phyloP scores from a whole-genome alignment of 2,888 invertebrate species.

The Eumacrocentrus americanus region DNA sequence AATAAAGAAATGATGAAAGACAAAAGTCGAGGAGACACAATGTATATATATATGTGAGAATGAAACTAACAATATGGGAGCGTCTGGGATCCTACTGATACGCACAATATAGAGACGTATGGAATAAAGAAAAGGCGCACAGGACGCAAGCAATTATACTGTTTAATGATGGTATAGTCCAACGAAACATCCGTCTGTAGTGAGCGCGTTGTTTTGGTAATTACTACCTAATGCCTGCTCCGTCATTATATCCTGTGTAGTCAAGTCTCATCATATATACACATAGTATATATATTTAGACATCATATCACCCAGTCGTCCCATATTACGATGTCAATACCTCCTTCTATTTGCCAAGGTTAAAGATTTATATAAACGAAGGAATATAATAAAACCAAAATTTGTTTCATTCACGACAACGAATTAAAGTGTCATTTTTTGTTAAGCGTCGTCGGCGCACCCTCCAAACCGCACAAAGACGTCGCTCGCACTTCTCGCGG shows the following conservation, averaged over 20 bases:
- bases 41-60: conserved; percentile 10
- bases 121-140: conserved; percentile 46
- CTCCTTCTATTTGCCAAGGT: conserved; percentile 10
- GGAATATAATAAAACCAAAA: conserved; percentile 13
- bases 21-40: conserved; percentile 7
- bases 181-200: conserved; percentile 50
- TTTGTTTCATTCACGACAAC: conserved; percentile 17
- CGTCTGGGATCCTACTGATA: conserved; percentile 8
- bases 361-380: background rate
- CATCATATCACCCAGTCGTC: background rate
- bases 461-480: conserved; percentile 14
- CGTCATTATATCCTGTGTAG: too few species aligned
- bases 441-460: background rate
- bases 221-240: conserved; percentile 44
- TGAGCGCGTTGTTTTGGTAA: conserved; percentile 52
- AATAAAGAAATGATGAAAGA: background rate
- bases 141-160: conserved; percentile 55
- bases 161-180: conserved; percentile 53
- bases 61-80: conserved; percentile 19
- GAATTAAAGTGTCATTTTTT: conserved; percentile 31
- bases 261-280: too few species aligned
- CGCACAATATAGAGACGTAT: conserved; percentile 7
- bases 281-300: conserved; percentile 18
- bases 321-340: background rate
- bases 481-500: conserved; percentile 6